These are phyloP conservation scores for Mayetiola destructor DNA, from an alignment of 2,888 invertebrate species.

Conservation along the genomic window DNA sequence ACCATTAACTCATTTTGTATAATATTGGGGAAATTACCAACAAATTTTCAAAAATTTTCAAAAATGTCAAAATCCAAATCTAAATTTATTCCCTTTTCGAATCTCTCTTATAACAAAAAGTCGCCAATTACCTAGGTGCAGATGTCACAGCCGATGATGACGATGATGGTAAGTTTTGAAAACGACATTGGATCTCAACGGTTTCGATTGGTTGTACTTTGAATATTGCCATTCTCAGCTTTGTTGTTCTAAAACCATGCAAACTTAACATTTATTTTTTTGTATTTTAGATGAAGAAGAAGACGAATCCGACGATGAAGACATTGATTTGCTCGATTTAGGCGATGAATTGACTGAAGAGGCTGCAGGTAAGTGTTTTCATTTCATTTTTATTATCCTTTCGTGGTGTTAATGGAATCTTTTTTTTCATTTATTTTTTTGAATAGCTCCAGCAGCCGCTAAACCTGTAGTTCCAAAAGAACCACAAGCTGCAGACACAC, in stretches of 20 bases:
- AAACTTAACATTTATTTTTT: neutral
- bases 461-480: neutral
- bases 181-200: neutral
- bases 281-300: neutral
- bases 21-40: neutral
- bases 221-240: neutral
- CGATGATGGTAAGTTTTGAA: conserved; percentile 10
- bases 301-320: neutral
- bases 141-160: conserved; percentile 12
- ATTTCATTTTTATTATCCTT: no score
- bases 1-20: no score
- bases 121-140: conserved; percentile 7
- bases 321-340: conserved; percentile 5
- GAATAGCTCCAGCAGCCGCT: neutral
- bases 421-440: no score
- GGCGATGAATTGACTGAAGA: neutral
- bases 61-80: neutral
- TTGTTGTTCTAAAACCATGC: neutral
- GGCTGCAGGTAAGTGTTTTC: no score
- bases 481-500: neutral
- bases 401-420: no score
- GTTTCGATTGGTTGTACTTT: neutral
- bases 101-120: neutral
- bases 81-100: neutral
- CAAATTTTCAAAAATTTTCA: no score